Percentiles rank a stretch among this genome's conserved stretches.
phyloP scores from a whole-genome alignment of 2,888 invertebrate species.

The Drosophila histrio region DNA sequence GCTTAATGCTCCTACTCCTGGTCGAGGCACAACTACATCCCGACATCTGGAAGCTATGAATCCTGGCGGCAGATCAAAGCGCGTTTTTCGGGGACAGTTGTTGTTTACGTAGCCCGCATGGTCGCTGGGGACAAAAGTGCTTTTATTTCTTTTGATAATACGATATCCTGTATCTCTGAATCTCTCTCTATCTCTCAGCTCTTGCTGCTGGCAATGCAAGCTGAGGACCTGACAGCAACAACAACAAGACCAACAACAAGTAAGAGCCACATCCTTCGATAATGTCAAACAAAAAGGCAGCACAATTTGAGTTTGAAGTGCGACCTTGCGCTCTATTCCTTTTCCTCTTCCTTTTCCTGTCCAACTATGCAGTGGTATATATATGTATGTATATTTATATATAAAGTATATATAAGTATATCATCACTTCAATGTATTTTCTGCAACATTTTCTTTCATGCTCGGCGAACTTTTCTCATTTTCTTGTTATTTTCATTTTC shows the following conservation, averaged over 20 bases:
- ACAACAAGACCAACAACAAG: conserved; percentile 29
- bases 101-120: conserved; percentile 51
- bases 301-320: conserved; percentile 69
- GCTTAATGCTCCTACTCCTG: conserved; percentile 25
- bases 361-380: conserved; percentile 34
- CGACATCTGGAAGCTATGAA: not conserved
- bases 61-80: conserved; percentile 53
- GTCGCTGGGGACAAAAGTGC: conserved; percentile 40
- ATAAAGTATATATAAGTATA: conserved; percentile 23
- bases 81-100: conserved; percentile 37
- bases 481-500: conserved; percentile 59
- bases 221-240: conserved; percentile 26
- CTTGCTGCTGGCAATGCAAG: conserved; percentile 31
- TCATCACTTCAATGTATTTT: conserved; percentile 45
- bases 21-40: not conserved
- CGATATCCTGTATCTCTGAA: conserved; percentile 44
- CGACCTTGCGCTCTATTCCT: conserved; percentile 58
- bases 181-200: conserved; percentile 18
- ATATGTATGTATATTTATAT: not conserved
- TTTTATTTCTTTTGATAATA: conserved; percentile 60
- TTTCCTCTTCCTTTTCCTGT: conserved; percentile 7
- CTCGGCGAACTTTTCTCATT: conserved; percentile 68
- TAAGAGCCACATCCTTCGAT: conserved; percentile 54
- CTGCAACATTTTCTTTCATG: conserved; percentile 70
- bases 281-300: conserved; percentile 72